Base-by-base conservation (phyloP, 2,888 invertebrate species). In the Drosophila mulleri region DNA sequence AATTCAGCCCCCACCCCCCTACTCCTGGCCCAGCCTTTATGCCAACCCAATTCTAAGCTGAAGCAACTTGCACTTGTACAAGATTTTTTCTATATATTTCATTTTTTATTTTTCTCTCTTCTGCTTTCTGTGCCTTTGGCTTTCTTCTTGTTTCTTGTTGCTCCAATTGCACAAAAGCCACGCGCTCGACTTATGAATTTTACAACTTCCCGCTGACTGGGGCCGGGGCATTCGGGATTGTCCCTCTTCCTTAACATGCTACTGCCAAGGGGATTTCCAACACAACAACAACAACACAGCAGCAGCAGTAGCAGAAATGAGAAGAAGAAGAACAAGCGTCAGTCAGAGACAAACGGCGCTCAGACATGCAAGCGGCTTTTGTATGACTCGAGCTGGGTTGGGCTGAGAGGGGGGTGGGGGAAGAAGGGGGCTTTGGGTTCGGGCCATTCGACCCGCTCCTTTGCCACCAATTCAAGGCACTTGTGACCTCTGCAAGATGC, bases 151-250 rank as follows among this genome's bases (percentile, higher is more conserved):
- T 26, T 71, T 78, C 78, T 76, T 84, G 83, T 73, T 90, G 84
- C 75, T 87, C 75, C 84, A 89, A 90, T 84, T 90, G 90, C 72
- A 89, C 88, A 84, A 75, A 83, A 87, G 89, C 89, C 88, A 83
- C 71, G 82, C 75, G 69, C 82, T 58, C 89, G 84, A 83, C 90
- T 90, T 88, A 88, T 85, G 84, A 90, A 90, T 90, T 85, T 89
- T 90, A 85, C 90, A 85, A 85, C 90, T 85, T 90, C 78, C 74
- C 81, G 88, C 66, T 71, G 54, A 79, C 66, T 29, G 29, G 8
- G 29, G 29, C 29, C 29, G 8, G 8, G 29, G 29, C 29, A 29
- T 29, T 29, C 29, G 29, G 64, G 71, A 66, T 72, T 76, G 67
- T 80, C 66, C 59, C 47, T 53, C 52, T 53, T 50, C 32, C n/a